phyloP scores from a whole-genome alignment of 2,888 invertebrate genomes.

The Escarpia spicata region DNA sequence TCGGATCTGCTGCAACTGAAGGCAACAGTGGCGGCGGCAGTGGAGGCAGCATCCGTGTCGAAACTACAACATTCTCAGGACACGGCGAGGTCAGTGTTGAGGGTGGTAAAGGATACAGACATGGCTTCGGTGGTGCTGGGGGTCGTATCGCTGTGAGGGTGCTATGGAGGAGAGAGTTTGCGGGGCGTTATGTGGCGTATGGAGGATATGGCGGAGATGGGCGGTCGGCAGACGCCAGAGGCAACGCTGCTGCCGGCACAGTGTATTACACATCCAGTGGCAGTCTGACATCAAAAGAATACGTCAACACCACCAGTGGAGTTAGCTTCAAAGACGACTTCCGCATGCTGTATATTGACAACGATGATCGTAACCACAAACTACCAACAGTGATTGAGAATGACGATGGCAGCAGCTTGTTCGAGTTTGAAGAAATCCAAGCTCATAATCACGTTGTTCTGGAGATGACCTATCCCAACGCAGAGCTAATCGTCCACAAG shows the following conservation, averaged over 20 bases:
- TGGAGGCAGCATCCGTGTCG: constrained; percentile 49
- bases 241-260: constrained; percentile 50
- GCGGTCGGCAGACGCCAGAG: constrained; percentile 32
- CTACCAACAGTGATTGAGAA: constrained; percentile 48
- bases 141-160: constrained; percentile 49
- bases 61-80: constrained; percentile 50
- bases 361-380: constrained; percentile 49
- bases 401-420: constrained; percentile 37
- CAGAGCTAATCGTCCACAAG: constrained; percentile 46
- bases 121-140: constrained; percentile 46
- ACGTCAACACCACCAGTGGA: constrained; percentile 37
- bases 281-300: constrained; percentile 31
- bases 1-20: constrained; percentile 43
- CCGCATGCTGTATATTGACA: constrained; percentile 46
- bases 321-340: constrained; percentile 43
- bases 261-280: constrained; percentile 47
- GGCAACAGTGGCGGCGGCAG: constrained; percentile 50
- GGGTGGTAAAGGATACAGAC: constrained; percentile 41
- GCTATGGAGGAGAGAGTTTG: constrained; percentile 46
- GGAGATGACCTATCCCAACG: constrained; percentile 43
- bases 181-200: constrained; percentile 45
- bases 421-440: constrained; percentile 49
- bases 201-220: constrained; percentile 42
- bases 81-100: constrained; percentile 48
- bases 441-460: constrained; percentile 49